Conservation (phyloP, 2,797 vertebrate species). For the Crocodylus rhombifer region DNA sequence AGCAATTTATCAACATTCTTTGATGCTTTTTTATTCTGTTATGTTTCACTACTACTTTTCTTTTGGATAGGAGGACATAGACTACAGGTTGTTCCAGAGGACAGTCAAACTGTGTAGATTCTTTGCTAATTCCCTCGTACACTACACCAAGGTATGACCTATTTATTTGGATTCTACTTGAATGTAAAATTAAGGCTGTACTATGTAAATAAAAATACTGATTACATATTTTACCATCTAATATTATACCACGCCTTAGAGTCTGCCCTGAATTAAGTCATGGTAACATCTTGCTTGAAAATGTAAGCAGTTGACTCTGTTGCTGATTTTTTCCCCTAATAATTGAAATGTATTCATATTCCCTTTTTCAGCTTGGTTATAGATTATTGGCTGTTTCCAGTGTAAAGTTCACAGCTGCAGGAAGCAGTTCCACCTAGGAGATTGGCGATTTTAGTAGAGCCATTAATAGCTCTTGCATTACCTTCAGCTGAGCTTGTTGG, state of each 20-base stretch:
- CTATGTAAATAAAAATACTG: not conserved
- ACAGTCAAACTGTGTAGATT: conserved; percentile 94
- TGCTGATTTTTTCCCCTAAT: not conserved
- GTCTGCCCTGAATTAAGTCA: not conserved
- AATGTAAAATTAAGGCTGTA: not conserved
- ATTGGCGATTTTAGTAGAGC: not conserved
- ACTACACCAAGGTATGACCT: conserved; percentile 93
- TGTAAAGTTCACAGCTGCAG: too few species aligned
- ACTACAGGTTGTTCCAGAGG: conserved; percentile 92
- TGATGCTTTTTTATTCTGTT: not conserved
- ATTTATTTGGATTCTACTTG: not conserved
- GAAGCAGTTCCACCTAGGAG: not conserved
- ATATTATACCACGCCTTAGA: not conserved
- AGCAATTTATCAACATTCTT: not conserved
- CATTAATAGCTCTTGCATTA: not conserved
- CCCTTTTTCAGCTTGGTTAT: not conserved
- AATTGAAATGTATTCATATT: not conserved
- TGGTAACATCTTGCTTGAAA: not conserved
- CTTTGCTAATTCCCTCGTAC: conserved; percentile 94
- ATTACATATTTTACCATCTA: not conserved
- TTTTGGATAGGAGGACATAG: conserved; percentile 83
- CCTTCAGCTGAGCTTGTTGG: not conserved
- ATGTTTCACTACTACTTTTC: conserved; percentile 22
- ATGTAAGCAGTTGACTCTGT: not conserved
- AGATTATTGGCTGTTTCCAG: not conserved